Conservation (phyloP, 2,113 vertebrate species). For the Campylomormyrus numenius region DNA sequence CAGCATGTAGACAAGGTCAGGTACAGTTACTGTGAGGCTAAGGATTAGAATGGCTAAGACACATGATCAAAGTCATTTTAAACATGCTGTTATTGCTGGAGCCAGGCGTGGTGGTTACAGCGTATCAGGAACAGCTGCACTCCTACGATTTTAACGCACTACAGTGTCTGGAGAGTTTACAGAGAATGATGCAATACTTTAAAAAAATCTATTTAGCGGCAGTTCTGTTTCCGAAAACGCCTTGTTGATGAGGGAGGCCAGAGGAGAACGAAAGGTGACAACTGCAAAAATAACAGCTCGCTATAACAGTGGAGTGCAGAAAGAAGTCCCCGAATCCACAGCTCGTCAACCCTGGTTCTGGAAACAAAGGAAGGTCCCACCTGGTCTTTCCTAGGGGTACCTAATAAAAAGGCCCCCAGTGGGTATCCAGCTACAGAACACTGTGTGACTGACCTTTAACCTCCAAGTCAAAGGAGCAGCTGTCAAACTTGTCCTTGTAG, state of each 20-base stretch:
- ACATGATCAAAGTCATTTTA: not conserved
- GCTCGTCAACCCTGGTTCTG: not conserved
- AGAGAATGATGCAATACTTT: not conserved
- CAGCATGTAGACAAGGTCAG: not conserved
- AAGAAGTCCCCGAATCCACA: not conserved
- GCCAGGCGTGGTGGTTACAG: not conserved
- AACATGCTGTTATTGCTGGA: not conserved
- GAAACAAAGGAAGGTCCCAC: not conserved
- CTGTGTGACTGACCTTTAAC: constrained; percentile 66
- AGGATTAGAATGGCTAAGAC: not conserved
- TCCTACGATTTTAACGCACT: not conserved
- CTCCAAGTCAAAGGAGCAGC: constrained; percentile 91
- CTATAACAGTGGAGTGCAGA: not conserved
- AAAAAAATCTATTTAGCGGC: not conserved
- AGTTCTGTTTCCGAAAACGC: not conserved
- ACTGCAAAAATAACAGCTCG: not conserved
- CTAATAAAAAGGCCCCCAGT: not conserved
- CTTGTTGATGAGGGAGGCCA: not conserved
- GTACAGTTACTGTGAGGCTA: not conserved
- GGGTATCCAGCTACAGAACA: not conserved
- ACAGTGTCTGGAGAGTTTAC: not conserved
- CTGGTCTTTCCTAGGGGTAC: not conserved
- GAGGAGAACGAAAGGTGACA: not conserved
- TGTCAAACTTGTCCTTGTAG: constrained; percentile 97
- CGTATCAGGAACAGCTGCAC: not conserved